A percentile compares a stretch with the other conserved stretches of the same genome.
phyloP scores from a whole-genome alignment of 2,797 vertebrate genomes.

The Glossophaga mutica region DNA sequence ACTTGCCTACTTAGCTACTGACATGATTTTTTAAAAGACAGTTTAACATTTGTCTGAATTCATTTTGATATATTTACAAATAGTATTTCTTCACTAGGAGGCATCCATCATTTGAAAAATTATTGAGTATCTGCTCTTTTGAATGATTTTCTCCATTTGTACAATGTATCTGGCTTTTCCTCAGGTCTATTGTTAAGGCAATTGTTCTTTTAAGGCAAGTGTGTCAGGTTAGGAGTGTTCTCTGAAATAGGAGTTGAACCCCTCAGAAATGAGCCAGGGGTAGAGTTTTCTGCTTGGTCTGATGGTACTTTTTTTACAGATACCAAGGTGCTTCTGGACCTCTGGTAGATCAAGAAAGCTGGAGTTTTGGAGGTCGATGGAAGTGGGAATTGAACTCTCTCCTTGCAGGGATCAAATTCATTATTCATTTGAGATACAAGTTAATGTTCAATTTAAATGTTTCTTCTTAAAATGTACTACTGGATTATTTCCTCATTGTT shows the following conservation, averaged over 20 bases:
- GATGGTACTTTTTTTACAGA: background rate
- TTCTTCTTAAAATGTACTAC: background rate
- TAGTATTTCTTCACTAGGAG: background rate
- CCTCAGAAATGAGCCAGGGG: background rate
- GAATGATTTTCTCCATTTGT: background rate
- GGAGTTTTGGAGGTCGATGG: background rate
- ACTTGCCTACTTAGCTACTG: background rate
- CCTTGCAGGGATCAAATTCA: background rate
- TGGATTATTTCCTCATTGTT: background rate
- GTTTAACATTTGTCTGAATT: background rate
- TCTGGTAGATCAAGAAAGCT: background rate
- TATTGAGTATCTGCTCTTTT: background rate
- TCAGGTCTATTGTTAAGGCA: background rate
- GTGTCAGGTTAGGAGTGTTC: background rate
- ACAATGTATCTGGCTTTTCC: background rate
- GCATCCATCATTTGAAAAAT: background rate
- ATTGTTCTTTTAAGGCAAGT: background rate
- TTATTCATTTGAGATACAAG: background rate
- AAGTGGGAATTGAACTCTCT: background rate
- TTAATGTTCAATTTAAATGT: background rate
- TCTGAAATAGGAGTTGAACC: background rate
- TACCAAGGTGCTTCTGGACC: background rate
- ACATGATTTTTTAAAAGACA: background rate
- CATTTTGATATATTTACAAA: background rate
- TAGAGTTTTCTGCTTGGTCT: background rate